A percentile compares a stretch with the other conserved stretches of the same genome.
These are phyloP conservation scores for Anthopleura xanthogrammica DNA, from an alignment of 92 coral and sea anemone genomes.

Conservation along the genomic window DNA sequence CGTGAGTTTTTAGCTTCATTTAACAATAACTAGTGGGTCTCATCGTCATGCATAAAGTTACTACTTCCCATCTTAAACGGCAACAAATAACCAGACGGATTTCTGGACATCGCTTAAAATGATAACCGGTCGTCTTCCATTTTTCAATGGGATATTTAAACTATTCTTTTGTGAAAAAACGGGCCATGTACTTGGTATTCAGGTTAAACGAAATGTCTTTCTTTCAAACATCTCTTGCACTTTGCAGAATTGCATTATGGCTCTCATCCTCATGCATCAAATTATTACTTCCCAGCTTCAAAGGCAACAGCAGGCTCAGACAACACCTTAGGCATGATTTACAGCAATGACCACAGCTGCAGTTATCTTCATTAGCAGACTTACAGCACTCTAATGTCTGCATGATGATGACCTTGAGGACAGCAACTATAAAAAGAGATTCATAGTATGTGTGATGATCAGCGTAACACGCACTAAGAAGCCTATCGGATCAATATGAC, in stretches of 20 bases:
- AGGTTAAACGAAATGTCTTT: too few relatives aligned
- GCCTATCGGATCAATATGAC: not conserved
- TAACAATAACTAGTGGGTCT: too few relatives aligned
- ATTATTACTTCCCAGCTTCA: not conserved
- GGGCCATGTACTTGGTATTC: too few relatives aligned
- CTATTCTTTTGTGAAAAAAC: too few relatives aligned
- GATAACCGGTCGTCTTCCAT: too few relatives aligned
- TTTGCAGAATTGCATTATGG: not conserved
- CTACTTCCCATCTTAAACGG: too few relatives aligned
- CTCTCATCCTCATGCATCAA: not conserved
- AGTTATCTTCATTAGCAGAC: not conserved
- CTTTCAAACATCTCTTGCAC: not conserved
- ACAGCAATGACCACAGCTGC: not conserved
- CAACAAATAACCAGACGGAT: too few relatives aligned
- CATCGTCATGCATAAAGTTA: too few relatives aligned
- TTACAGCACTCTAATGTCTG: not conserved
- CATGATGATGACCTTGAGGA: not conserved
- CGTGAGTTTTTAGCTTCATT: too few relatives aligned
- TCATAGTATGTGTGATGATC: not conserved
- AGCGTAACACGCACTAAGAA: not conserved
- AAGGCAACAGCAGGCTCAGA: not conserved
- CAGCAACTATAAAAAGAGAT: not conserved
- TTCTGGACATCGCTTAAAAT: too few relatives aligned
- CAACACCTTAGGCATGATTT: not conserved
- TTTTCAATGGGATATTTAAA: too few relatives aligned